A percentile compares a stretch with the other conserved stretches of the same genome.
Evolutionary conservation across 2,888 invertebrate genomes (phyloP).

Genomic region (Masnerella sp.): DNA sequence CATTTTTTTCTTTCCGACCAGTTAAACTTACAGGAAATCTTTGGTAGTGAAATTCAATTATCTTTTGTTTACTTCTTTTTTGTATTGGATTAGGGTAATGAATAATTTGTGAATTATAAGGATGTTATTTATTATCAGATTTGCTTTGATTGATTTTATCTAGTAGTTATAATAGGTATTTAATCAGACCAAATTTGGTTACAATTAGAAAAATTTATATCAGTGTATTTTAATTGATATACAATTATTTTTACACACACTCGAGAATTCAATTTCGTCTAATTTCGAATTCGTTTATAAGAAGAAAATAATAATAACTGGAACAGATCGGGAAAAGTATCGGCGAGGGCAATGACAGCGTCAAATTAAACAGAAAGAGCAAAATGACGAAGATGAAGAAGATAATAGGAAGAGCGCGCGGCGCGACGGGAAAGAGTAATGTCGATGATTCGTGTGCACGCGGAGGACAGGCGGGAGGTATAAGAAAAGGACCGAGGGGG

Average conservation of each 20-base stretch:
- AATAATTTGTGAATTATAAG: no score
- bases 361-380: conserved; percentile 54
- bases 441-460: conserved; percentile 47
- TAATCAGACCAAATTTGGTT: no score
- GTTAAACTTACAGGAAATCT: neutral
- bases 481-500: conserved; percentile 45
- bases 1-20: neutral
- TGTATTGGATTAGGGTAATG: no score
- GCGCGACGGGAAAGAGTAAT: conserved; percentile 47
- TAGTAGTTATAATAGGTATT: no score
- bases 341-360: conserved; percentile 53
- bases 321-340: conserved; percentile 39
- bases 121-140: no score
- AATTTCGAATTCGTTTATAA: conserved; percentile 33
- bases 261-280: conserved; percentile 42
- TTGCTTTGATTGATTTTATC: no score
- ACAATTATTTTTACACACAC: conserved; percentile 43
- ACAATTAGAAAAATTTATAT: no score
- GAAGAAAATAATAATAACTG: conserved; percentile 49
- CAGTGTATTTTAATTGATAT: no score
- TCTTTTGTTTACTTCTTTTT: no score
- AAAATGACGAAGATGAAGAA: conserved; percentile 51
- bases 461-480: conserved; percentile 12
- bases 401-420: conserved; percentile 43
- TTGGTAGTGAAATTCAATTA: no score